Base-by-base conservation (phyloP, 1,140 invertebrate species). In the Orchesella cincta region DNA sequence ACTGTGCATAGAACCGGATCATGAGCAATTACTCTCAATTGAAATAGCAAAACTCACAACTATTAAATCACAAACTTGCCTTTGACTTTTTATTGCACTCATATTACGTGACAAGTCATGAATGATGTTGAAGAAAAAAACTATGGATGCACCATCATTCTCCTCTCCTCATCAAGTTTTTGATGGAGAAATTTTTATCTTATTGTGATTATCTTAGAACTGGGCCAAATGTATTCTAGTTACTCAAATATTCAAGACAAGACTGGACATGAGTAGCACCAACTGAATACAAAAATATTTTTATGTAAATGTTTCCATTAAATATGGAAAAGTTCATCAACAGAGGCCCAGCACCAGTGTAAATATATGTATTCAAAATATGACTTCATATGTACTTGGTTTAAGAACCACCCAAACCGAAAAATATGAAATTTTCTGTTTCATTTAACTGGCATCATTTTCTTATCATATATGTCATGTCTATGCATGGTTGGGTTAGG, bases 1-100 rank as follows among this genome's bases (percentile, higher is more conserved):
- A n/a, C n/a, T n/a, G n/a, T n/a, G n/a, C n/a, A 46, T n/a, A 57
- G 52, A 57, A 57, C 52, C 52, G 52, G 52, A 57, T 57, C 52
- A 57, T 23, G 12, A 57, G 23, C 23, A 57, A 57, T 57, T 57
- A 57, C 52, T 57, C 52, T 57, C 52, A 57, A 57, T 23, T 18
- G 52, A 12, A 57, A 12, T 57, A 57, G 12, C 14, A 57, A 23
- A 57, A 57, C 39, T 46, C 39, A 46, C 39, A 46, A 46, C 39
- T 46, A 46, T 46, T 46, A 46, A 46, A 46, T 46, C 52, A 57
- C 14, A 23, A 57, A 57, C 12, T 57, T 57, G 52, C 14, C n/a
- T n/a, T 57, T 57, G 39, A 46, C 52, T 57, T 57, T 57, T 12
- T 3, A 57, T 57, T 57, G 8, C 3, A n/a, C 39, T 46, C 39